phyloP scores from a whole-genome alignment of 2,888 invertebrate genomes.

The Melanostoma mellinum region DNA sequence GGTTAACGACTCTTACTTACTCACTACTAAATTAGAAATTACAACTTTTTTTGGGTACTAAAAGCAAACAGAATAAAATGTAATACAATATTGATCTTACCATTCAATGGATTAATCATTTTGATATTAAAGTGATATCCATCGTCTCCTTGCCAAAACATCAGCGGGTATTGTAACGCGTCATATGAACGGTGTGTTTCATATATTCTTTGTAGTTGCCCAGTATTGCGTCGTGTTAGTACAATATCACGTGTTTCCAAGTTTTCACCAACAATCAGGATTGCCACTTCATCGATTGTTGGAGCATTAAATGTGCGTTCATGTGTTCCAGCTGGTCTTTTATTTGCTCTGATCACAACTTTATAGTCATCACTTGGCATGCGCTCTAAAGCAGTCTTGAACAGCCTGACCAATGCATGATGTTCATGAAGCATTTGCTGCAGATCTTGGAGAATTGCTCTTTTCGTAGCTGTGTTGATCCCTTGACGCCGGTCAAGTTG shows the following conservation, averaged over 20 bases:
- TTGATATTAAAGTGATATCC: conserved; percentile 17
- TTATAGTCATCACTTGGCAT: conserved; percentile 76
- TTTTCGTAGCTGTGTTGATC: conserved; percentile 69
- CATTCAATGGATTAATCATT: conserved; percentile 20
- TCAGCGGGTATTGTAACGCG: neutral
- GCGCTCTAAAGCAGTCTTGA: conserved; percentile 73
- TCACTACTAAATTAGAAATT: too few relatives aligned
- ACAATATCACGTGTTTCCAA: too few relatives aligned
- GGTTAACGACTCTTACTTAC: too few relatives aligned
- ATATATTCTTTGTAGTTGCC: too few relatives aligned
- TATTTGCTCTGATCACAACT: conserved; percentile 77
- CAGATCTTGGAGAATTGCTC: conserved; percentile 74
- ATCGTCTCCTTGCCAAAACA: conserved; percentile 20
- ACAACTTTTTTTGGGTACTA: too few relatives aligned
- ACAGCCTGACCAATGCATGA: conserved; percentile 68
- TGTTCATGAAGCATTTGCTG: conserved; percentile 56
- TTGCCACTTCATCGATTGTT: too few relatives aligned
- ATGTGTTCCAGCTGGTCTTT: conserved; percentile 68
- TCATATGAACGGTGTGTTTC: too few relatives aligned
- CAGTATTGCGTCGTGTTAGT: too few relatives aligned
- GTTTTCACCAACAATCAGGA: neutral
- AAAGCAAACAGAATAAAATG: too few relatives aligned
- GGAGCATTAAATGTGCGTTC: neutral
- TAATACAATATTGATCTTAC: conserved; percentile 3
- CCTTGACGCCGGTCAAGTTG: too few relatives aligned